Evolutionary conservation across 2,888 invertebrate genomes (phyloP), one percentile per base, ranked within the genome.

Genomic region (Brachypalpus laphriformis): DNA sequence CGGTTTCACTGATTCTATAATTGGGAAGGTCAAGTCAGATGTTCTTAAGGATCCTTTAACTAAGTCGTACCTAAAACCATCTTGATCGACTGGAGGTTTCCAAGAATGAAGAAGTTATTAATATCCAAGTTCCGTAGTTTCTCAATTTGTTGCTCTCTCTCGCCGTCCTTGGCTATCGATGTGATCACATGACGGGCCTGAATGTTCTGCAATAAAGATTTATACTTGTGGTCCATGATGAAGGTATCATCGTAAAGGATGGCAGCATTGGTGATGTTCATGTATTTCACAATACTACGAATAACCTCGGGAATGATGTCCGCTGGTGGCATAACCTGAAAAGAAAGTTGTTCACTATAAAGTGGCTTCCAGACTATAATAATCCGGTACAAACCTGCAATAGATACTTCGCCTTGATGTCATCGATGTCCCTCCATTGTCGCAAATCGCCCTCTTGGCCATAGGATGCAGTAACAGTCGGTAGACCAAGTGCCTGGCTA

Each of bases 171-270:
- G 87, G 94, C 93, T 77, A 93, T 93, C 37, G 93, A 93, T 3
- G 96, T 95, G 83, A 98, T 98, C 0, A 98, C 95, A 91, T 98
- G 98, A 8, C 98, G 94, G 0, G 97, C 97, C 5, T 98, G 97
- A 72, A 98, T 96, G 90, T 98, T 98, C 91, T 97, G 95, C 40
- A 98, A 93, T 7, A 98, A 92, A 8, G 97, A 96, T 91, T 98
- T 97, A 92, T 97, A 98, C 91, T 98, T 98, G 93, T 98, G 97
- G 89, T 98, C 97, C 96, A 98, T 97, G 9, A 97, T 96, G 90
- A 97, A 98, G 42, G 95, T 95, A 22, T 96, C 94, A 89, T 99
- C 98, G 90, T 97, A 98, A 54, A 99, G 93, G 59, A 99, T 96
- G 5, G 97, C 98, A 11, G 98, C 97, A 90, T 97, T 98, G 3